Evolutionary conservation across 2,888 invertebrate species (phyloP), one percentile per base, ranked within the genome.

Genomic region (Ischnura elegans): DNA sequence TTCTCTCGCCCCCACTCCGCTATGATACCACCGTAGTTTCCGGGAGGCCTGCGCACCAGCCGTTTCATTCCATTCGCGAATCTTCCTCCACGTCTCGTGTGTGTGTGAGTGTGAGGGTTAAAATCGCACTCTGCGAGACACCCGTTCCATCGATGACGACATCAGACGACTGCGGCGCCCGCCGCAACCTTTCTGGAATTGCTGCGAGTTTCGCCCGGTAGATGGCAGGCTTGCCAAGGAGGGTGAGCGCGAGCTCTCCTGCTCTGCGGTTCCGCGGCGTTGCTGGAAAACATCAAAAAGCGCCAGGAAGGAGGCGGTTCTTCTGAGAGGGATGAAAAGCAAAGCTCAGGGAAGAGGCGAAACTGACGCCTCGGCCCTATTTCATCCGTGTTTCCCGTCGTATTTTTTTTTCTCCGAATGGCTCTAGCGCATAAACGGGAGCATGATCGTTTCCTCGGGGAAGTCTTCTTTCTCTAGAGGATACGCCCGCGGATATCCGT

Each of bases 121-220:
- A 36, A 76, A 76, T 76, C 36, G 61, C 61, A 25, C 25, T 6
- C n/a, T n/a, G 76, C 76, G 76, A 76, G 76, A 51, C 51, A 36
- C 76, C 36, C 76, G 76, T 36, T 6, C 76, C 36, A 76, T 76
- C 76, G 76, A 76, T 76, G 76, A 76, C 76, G 66, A 43, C 61
- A 90, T 55, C 55, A 29, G n/a, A 4, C 25, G 87, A 16, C 55
- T 61, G 90, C 55, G 90, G 90, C 25, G 29, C 47, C n/a, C 25
- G 29, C 29, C 25, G 51, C 47, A 36, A 55, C 55, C 51, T 87
- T 90, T 66, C 66, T 25, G 90, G 61, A 43, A 61, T 90, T 90
- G 61, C 90, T 90, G 42, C 61, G 61, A 66, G 61, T 13, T 61
- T 61, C 43, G 90, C 90, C 66, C 90, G 61, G 66, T 43, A 90